A percentile compares a stretch with the other conserved stretches of the same genome.
Conservation (phyloP, 2,888 invertebrate genomes). For the Rhagonycha lutea region DNA sequence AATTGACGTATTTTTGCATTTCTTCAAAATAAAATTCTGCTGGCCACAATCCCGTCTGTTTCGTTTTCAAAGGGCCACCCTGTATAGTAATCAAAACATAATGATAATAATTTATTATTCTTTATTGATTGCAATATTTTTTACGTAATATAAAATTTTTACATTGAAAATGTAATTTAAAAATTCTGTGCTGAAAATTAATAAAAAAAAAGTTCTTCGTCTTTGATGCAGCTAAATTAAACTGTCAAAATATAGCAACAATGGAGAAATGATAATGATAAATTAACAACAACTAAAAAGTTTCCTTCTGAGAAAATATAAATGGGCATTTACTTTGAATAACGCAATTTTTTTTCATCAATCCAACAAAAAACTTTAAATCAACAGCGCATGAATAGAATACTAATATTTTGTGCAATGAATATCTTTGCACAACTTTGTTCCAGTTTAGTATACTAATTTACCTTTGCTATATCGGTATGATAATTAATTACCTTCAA, state of each 20-base stretch:
- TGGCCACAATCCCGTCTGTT: too few relatives aligned
- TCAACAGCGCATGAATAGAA: neutral
- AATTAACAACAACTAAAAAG: neutral
- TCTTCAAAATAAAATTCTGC: too few relatives aligned
- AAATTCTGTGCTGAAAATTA: neutral
- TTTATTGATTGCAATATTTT: neutral
- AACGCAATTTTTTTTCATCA: neutral
- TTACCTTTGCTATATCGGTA: neutral
- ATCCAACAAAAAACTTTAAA: neutral
- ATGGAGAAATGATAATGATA: neutral
- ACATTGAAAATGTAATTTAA: neutral
- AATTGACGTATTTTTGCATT: too few relatives aligned
- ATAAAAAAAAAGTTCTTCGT: neutral
- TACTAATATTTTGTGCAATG: neutral
- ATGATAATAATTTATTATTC: neutral
- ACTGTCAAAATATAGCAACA: neutral
- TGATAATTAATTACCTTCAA: neutral
- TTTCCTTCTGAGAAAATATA: neutral
- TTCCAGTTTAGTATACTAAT: neutral
- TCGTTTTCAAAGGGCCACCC: too few relatives aligned
- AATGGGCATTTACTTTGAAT: neutral
- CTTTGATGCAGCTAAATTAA: neutral
- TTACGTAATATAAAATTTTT: neutral
- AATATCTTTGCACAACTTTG: neutral
- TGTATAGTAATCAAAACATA: too few relatives aligned